A percentile compares a stretch with the other conserved stretches of the same genome.
Conservation (phyloP, 2,888 invertebrate species). For the Notodromas monacha region DNA sequence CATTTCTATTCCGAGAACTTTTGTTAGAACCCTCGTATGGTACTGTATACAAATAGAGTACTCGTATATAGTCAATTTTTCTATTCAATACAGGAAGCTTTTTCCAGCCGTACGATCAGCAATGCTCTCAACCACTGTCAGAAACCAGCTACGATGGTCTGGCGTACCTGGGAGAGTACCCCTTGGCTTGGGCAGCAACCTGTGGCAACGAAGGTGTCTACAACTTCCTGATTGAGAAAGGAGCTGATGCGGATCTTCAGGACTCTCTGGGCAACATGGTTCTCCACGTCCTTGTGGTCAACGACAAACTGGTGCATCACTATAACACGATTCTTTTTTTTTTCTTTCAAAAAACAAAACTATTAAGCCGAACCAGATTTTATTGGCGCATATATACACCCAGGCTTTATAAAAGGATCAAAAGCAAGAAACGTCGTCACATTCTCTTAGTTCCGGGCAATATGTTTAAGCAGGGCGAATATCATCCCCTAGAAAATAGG, state of each 20-base stretch:
- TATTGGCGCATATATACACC: too few species aligned
- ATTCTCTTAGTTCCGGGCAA: too few species aligned
- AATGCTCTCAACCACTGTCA: conserved; percentile 35
- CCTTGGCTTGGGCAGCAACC: conserved; percentile 86
- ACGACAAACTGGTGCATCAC: conserved; percentile 55
- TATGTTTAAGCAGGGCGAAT: too few species aligned
- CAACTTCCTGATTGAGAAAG: conserved; percentile 61
- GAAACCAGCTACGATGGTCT: conserved; percentile 79
- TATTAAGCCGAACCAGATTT: too few species aligned
- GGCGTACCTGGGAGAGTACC: conserved; percentile 88
- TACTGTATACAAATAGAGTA: too few species aligned
- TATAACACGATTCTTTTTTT: background rate
- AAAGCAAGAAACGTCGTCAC: too few species aligned
- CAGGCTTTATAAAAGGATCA: too few species aligned
- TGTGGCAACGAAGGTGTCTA: conserved; percentile 89
- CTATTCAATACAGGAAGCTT: conserved; percentile 35
- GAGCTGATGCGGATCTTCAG: conserved; percentile 76
- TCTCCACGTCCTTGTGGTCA: conserved; percentile 95
- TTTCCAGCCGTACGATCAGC: conserved; percentile 79
- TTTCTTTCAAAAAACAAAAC: background rate
- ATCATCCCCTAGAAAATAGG: too few species aligned
- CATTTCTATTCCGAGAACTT: too few species aligned
- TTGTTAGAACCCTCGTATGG: too few species aligned
- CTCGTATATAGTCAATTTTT: too few species aligned
- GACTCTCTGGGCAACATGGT: conserved; percentile 94